Percentiles rank a stretch among this genome's conserved stretches.
Conservation (phyloP, 2,113 vertebrate genomes). For the Amblyopsis rosae region DNA sequence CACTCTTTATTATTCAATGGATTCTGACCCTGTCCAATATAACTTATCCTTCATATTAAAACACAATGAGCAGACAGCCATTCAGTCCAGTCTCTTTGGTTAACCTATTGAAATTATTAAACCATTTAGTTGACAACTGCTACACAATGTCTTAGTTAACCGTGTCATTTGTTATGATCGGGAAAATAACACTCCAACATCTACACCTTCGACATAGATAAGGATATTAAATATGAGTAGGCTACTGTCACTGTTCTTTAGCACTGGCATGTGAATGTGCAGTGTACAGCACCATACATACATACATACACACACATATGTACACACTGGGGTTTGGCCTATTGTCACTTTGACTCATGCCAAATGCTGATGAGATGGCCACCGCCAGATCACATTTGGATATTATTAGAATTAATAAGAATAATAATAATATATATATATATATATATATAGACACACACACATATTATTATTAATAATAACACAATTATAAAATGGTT, state of each 20-base stretch:
- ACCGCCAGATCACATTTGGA: too few relatives aligned
- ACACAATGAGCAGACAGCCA: conserved; percentile 17
- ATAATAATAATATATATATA: neutral
- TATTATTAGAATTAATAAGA: too few relatives aligned
- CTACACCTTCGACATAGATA: conserved; percentile 21
- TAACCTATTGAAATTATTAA: conserved; percentile 36
- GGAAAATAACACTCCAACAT: conserved; percentile 14
- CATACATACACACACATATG: conserved; percentile 21
- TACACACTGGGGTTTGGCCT: conserved; percentile 28
- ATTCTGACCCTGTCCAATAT: neutral
- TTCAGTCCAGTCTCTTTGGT: conserved; percentile 63
- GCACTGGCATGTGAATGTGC: conserved; percentile 12
- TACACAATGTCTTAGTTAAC: conserved; percentile 20
- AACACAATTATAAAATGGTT: neutral
- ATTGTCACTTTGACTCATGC: neutral
- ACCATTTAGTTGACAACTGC: conserved; percentile 19
- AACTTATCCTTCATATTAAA: conserved; percentile 23
- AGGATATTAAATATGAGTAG: conserved; percentile 37
- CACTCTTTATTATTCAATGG: too few relatives aligned
- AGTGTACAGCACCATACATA: conserved; percentile 14
- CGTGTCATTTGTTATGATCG: neutral
- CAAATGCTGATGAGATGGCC: neutral
- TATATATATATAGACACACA: conserved; percentile 52
- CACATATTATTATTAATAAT: too few relatives aligned
- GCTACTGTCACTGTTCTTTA: conserved; percentile 19